Base-by-base conservation (phyloP, 1,140 invertebrate species). In the Atta cephalotes region DNA sequence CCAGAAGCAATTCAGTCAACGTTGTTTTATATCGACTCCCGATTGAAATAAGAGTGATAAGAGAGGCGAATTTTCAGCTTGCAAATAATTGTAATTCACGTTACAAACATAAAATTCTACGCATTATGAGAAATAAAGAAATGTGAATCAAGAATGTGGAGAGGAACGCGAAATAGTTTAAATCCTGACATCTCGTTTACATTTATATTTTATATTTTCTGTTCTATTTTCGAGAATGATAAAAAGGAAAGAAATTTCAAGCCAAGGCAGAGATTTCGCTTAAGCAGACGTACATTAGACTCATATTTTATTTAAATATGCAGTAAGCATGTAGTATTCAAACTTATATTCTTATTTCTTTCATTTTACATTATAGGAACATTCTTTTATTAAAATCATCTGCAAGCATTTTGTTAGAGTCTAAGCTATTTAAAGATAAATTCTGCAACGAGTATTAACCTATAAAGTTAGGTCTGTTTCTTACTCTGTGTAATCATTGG, bases 21-120 rank as follows among this genome's bases (percentile, higher is more conserved):
- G 12, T 21, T 25, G 53, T 21, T 63, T 70, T 31, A 18, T 65
- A 62, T 31, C 49, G 60, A 76, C 85, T 16, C 25, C 0, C 53
- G 72, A 68, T 79, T 85, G 68, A 62, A 81, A 45, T 5, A 25
- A 25, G 16, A 28, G 28, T 45, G 25, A 78, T 63, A 49, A 78
- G 9, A 10, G 39, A 12, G 9, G 31, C 10, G 12, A 65, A 65
- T 45, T 65, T 78, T 49, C 16, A 31, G 28, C 31, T 39, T 16
- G 49, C 65, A 16, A 10, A 45, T 81, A 45, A 35, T 35, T 45
- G 3, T 25, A 58, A 71, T 71, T 56, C 10, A 21, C 12, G 6
- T 81, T 25, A 53, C 3, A 28, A 25, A 1, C 14, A 66, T 66
- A 45, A 80, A 53, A 39, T 53, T 68, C 12, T 21, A 5, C 6